phyloP scores from a whole-genome alignment of 2,113 vertebrate genomes.

The Pithys albifrons region DNA sequence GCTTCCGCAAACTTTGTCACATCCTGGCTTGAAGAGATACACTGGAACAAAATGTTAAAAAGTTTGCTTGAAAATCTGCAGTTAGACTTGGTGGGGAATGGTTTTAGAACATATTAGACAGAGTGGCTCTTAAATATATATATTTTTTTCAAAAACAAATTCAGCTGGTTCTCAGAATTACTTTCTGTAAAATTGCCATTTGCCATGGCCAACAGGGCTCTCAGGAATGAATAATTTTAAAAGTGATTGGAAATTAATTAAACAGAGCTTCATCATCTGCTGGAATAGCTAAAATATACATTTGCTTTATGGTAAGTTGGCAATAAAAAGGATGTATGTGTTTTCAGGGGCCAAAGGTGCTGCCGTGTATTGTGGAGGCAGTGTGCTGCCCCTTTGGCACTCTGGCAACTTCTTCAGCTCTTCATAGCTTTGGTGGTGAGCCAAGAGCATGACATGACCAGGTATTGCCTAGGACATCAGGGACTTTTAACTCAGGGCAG shows the following conservation, averaged over 20 bases:
- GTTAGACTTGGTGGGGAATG: background rate
- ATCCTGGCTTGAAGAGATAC: background rate
- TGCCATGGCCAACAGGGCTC: background rate
- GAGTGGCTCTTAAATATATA: background rate
- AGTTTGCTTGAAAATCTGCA: background rate
- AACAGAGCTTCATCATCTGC: background rate
- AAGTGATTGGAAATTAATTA: background rate
- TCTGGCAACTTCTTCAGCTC: background rate
- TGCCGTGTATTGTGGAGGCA: accelerated
- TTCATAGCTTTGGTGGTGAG: background rate
- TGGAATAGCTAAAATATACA: background rate
- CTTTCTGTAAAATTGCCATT: background rate
- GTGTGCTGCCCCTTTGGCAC: accelerated
- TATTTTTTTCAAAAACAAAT: background rate
- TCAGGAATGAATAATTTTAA: background rate
- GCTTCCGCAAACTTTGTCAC: background rate
- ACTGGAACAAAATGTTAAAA: background rate
- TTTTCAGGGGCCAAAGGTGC: accelerated
- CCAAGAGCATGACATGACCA: background rate
- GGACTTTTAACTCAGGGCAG: background rate
- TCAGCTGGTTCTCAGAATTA: constrained; percentile 6
- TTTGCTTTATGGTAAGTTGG: background rate
- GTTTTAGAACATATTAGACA: background rate
- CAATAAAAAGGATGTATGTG: background rate
- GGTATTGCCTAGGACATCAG: background rate